phyloP scores from a whole-genome alignment of 2,888 invertebrate species.

The Athrips mouffetella region DNA sequence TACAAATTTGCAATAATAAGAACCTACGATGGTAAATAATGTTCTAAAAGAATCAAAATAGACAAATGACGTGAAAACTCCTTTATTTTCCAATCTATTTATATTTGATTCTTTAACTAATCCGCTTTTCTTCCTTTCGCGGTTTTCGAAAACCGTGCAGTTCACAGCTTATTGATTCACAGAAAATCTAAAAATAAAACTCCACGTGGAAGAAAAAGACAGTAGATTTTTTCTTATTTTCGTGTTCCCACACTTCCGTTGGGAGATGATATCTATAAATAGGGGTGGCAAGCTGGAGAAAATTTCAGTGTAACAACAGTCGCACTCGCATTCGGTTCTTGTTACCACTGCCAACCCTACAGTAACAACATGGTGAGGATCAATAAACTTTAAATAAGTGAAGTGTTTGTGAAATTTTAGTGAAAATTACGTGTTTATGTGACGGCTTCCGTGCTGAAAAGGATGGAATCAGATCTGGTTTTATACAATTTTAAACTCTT shows the following conservation, averaged over 20 bases:
- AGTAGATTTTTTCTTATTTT: conserved; percentile 71
- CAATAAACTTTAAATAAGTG: conserved; percentile 22
- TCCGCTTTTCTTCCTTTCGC: conserved; percentile 10
- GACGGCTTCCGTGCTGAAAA: no score
- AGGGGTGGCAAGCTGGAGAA: conserved; percentile 63
- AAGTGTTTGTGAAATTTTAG: conserved; percentile 26
- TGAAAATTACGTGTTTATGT: conserved; percentile 13
- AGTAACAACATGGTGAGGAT: conserved; percentile 66
- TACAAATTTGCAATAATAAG: no score
- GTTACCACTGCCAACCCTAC: conserved; percentile 64
- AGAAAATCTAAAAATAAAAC: conserved; percentile 36
- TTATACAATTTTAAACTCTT: no score
- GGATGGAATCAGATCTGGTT: no score
- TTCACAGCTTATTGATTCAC: conserved; percentile 6
- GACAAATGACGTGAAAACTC: not conserved
- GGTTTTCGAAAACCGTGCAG: not conserved
- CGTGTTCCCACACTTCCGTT: conserved; percentile 55
- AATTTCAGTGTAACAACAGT: conserved; percentile 75
- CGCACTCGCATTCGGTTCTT: conserved; percentile 77
- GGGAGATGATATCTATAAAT: conserved; percentile 69
- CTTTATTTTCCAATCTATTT: not conserved
- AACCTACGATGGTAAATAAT: not conserved
- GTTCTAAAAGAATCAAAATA: not conserved
- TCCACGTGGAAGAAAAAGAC: conserved; percentile 50
- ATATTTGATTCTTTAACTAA: conserved; percentile 10